Evolutionary conservation across 2,888 invertebrate species (phyloP), one percentile per base, ranked within the genome.

Genomic region (Pycnomerus fuliginosus): DNA sequence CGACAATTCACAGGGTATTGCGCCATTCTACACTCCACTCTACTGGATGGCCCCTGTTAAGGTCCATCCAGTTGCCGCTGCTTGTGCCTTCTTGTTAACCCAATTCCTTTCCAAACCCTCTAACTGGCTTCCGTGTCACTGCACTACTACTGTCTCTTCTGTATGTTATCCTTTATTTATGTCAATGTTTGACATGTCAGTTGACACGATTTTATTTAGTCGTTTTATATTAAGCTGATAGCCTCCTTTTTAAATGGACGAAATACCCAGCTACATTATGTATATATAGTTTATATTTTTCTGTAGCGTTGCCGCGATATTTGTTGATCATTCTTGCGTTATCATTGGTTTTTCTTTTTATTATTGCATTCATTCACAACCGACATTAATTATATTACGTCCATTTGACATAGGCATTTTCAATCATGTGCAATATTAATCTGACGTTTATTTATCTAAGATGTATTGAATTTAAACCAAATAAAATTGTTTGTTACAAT

Each of bases 381-480:
- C 16, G 30, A 23, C 37, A 36, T 35, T 13, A 8, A 37, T 29
- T 62, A 62, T 67, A 65, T 69, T 68, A 65, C 70, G 70, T 72
- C 70, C 71, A 70, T 71, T 71, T 70, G 64, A 69, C 64, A 61
- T 66, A 67, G 67, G 68, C 68, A 66, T 70, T 69, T 70, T 69
- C 67, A 68, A 68, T 69, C 68, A 71, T 71, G 72, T 72, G 72
- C 72, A 72, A 72, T 72, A 72, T 72, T 71, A 71, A 68, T 70
- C 68, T 70, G 68, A 71, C 64, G 63, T 70, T 71, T 70, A 72
- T 72, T 71, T 72, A 72, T 71, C 70, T 70, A 71, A 67, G 64
- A 70, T 72, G 71, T 71, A 71, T 71, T 70, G 68, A 71, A 68
- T 68, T 70, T 68, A 71, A 71, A 70, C 69, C 69, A 71, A 71